phyloP scores from a whole-genome alignment of 2,797 vertebrate genomes.

The Fratercula arctica region DNA sequence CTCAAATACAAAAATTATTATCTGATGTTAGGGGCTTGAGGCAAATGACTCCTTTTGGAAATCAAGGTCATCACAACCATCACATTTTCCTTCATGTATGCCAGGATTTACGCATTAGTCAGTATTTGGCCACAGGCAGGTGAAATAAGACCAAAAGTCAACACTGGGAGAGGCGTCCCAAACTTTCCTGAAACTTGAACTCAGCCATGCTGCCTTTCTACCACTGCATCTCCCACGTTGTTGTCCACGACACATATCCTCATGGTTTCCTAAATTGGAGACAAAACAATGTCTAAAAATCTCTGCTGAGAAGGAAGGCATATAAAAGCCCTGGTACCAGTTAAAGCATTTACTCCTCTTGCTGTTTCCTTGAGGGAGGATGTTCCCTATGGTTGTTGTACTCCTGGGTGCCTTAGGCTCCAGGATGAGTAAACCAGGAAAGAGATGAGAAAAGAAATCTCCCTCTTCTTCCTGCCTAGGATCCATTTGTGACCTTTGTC shows the following conservation, averaged over 20 bases:
- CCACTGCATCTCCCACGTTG: rapidly evolving
- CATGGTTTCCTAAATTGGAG: background rate
- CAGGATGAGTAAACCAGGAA: background rate
- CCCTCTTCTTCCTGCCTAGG: background rate
- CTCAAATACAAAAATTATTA: conserved; percentile 17
- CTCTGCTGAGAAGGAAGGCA: background rate
- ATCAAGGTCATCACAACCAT: background rate
- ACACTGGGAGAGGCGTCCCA: background rate
- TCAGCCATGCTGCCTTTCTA: background rate
- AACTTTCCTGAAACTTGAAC: background rate
- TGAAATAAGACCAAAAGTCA: conserved; percentile 28
- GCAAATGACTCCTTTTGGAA: conserved; percentile 44
- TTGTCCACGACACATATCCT: background rate
- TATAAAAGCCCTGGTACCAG: conserved; percentile 9
- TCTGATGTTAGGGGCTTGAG: conserved; percentile 16
- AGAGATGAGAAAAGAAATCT: background rate
- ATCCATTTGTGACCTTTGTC: background rate
- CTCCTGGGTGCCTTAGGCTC: conserved; percentile 58
- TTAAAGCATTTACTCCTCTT: conserved; percentile 45
- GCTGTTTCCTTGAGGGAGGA: conserved; percentile 52
- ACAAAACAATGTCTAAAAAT: background rate
- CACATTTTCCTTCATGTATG: background rate
- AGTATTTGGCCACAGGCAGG: background rate
- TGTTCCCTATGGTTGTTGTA: conserved; percentile 44
- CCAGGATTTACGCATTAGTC: conserved; percentile 11